Conservation (phyloP, 2,113 vertebrate species). For the Sterna hirundo region DNA sequence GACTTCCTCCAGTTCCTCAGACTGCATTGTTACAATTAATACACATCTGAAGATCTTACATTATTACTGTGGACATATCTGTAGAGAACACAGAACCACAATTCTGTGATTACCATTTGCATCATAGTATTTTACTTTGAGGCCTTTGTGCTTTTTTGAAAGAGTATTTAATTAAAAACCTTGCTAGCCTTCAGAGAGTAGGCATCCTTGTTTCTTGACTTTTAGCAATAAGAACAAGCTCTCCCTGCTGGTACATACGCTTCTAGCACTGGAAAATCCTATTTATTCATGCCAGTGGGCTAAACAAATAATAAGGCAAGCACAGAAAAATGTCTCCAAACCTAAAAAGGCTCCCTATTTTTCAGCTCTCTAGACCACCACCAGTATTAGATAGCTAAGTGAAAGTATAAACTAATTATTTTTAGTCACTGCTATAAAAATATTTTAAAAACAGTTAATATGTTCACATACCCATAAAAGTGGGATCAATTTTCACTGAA, state of each 20-base stretch:
- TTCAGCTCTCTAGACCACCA: not conserved
- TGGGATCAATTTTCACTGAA: not conserved
- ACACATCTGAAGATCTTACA: not conserved
- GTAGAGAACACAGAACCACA: not conserved
- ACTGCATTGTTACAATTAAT: not conserved
- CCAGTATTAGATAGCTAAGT: not conserved
- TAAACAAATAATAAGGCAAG: constrained; percentile 28
- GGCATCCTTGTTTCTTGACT: not conserved
- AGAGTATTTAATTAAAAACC: constrained; percentile 19
- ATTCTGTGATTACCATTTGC: not conserved
- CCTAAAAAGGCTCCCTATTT: not conserved
- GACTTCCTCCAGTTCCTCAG: not conserved
- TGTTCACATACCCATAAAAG: not conserved
- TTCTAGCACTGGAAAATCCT: constrained; percentile 1
- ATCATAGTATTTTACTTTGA: not conserved
- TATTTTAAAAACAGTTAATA: not conserved
- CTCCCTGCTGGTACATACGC: not conserved
- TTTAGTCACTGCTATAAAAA: not conserved
- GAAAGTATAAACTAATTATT: not conserved
- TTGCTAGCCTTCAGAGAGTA: not conserved
- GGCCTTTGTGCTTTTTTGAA: not conserved
- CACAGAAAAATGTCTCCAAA: not conserved
- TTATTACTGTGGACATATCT: not conserved
- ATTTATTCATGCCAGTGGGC: not conserved
- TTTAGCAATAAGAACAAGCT: not conserved